Evolutionary conservation across 2,888 invertebrate genomes (phyloP).

Genomic region (Limnephilus lunatus): DNA sequence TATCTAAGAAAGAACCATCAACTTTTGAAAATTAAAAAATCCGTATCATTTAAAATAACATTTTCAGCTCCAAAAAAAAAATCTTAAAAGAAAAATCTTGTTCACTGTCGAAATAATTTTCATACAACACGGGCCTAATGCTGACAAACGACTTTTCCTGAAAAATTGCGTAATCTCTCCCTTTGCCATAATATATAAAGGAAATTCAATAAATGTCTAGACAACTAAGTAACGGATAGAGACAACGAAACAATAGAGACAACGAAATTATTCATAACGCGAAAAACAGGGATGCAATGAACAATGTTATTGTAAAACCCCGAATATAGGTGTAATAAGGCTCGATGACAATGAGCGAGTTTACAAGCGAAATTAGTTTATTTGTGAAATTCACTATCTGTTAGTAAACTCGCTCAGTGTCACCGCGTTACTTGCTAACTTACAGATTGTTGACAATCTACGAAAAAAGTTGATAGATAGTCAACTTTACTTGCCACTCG

Average conservation of each 20-base stretch:
- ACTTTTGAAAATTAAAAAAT: neutral
- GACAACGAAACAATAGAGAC: neutral
- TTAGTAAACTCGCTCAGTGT: too few species aligned
- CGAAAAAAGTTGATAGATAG: too few species aligned
- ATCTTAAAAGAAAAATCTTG: neutral
- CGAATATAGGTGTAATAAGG: neutral
- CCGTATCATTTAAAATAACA: neutral
- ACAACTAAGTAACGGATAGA: constrained; percentile 12
- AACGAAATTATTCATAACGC: too few species aligned
- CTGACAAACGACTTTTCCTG: constrained; percentile 25
- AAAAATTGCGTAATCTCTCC: constrained; percentile 6
- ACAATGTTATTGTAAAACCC: neutral
- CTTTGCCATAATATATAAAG: neutral
- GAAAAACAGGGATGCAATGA: neutral
- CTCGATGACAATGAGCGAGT: too few species aligned
- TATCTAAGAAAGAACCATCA: neutral
- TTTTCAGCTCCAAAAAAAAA: neutral
- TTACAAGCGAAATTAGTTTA: too few species aligned
- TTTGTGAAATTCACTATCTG: too few species aligned
- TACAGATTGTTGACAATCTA: too few species aligned
- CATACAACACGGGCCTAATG: neutral
- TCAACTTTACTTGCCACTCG: too few species aligned
- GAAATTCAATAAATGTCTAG: constrained; percentile 24
- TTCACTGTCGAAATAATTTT: neutral
- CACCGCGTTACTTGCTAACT: too few species aligned